phyloP scores from a whole-genome alignment of 2,888 invertebrate genomes.

The Amphipoea oculea region DNA sequence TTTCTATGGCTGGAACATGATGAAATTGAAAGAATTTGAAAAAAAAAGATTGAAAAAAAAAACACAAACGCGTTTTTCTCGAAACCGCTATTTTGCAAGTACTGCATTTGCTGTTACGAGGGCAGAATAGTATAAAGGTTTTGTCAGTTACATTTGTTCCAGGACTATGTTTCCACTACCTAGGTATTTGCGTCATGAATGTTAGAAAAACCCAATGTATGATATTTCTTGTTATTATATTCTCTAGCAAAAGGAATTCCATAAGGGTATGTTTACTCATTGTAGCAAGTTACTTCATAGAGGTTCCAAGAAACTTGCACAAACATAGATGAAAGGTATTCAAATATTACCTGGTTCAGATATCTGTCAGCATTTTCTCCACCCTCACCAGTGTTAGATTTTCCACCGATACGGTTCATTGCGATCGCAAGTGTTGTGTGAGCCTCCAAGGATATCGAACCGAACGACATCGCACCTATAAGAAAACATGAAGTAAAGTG shows the following conservation, averaged over 20 bases:
- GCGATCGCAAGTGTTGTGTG: constrained; percentile 98
- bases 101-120: too few species aligned
- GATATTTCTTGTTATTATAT: neutral
- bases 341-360: constrained; percentile 87
- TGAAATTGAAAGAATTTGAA: too few species aligned
- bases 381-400: constrained; percentile 99
- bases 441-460: constrained; percentile 98
- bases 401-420: constrained; percentile 99
- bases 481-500: neutral
- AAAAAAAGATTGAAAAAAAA: too few species aligned
- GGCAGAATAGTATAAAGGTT: too few species aligned
- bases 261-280: neutral
- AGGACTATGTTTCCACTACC: neutral
- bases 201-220: neutral
- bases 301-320: neutral
- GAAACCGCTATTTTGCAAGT: too few species aligned
- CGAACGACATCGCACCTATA: constrained; percentile 98
- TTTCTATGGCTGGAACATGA: too few species aligned
- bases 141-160: too few species aligned
- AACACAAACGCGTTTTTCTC: too few species aligned
- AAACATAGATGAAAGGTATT: neutral
- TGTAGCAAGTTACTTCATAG: neutral
- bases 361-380: constrained; percentile 96
- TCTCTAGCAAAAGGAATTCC: neutral
- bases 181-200: neutral